Conservation (phyloP, 2,888 invertebrate genomes). For the Hydrotaea cyrtoneurina region DNA sequence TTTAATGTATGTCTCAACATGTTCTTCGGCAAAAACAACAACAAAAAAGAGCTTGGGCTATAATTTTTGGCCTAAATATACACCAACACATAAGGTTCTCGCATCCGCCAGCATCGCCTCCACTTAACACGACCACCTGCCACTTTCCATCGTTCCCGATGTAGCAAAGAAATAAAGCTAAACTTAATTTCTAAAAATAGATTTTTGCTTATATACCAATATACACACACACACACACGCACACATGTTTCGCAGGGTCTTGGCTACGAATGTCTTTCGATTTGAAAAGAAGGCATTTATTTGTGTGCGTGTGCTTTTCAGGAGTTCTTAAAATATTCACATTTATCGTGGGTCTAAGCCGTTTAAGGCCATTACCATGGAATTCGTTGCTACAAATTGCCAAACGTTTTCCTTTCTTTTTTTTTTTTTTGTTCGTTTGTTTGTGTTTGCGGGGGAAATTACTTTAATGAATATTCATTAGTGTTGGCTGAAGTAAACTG, state of each 20-base stretch:
- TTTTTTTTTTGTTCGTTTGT: neutral
- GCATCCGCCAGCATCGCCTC: neutral
- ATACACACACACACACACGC: too few species aligned
- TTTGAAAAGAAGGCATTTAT: neutral
- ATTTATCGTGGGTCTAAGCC: neutral
- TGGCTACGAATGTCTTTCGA: too few species aligned
- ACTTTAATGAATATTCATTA: slow-evolving; percentile 15
- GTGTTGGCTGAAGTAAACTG: neutral
- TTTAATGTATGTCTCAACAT: slow-evolving; percentile 9
- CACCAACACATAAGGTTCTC: neutral
- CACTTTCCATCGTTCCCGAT: neutral
- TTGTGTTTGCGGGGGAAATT: neutral
- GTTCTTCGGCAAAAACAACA: neutral
- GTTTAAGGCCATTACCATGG: neutral
- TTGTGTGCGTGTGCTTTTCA: neutral
- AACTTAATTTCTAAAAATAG: slow-evolving; percentile 21
- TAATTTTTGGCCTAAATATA: neutral
- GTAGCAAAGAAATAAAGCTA: neutral
- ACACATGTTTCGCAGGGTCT: too few species aligned
- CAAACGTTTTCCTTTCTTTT: neutral
- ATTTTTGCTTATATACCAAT: neutral
- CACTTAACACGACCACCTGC: neutral
- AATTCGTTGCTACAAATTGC: neutral
- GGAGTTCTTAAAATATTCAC: slow-evolving; percentile 2
- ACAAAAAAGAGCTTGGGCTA: slow-evolving; percentile 11